phyloP scores from a whole-genome alignment of 37 sponge, comb jelly and placozoan species.

The Halisarca cf. caerulea region DNA sequence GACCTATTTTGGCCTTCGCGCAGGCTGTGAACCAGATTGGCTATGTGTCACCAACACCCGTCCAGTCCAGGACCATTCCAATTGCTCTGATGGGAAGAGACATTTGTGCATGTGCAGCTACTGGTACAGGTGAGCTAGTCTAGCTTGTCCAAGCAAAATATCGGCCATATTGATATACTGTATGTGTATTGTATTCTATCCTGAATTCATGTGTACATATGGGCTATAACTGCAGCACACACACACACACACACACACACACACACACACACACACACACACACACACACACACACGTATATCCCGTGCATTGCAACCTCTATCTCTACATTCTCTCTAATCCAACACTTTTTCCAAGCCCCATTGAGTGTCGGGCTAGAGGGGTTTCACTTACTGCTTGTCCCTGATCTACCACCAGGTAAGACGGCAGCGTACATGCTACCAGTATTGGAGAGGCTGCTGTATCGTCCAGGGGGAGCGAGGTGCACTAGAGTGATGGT shows the following conservation, averaged over 20 bases:
- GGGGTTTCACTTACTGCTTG: too few relatives aligned
- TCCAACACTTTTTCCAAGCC: background rate
- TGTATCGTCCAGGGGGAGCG: conserved; percentile 73
- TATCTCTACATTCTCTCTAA: background rate
- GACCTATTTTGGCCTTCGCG: background rate
- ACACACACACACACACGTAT: too few relatives aligned
- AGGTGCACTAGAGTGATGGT: conserved; percentile 77
- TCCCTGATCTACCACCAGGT: too few relatives aligned
- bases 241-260: too few relatives aligned
- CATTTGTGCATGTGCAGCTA: conserved; percentile 98
- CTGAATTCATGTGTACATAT: too few relatives aligned
- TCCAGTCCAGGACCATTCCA: conserved; percentile 94
- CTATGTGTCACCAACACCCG: conserved; percentile 91
- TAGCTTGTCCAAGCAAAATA: background rate
- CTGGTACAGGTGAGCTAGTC: conserved; percentile 87
- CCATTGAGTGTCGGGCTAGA: too few relatives aligned
- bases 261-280: too few relatives aligned
- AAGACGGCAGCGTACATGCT: conserved; percentile 98
- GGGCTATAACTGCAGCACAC: too few relatives aligned
- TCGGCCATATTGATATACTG: too few relatives aligned
- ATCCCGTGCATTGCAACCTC: too few relatives aligned
- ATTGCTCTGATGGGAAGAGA: conserved; percentile 98
- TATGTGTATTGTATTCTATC: too few relatives aligned
- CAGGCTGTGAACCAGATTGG: conserved; percentile 84
- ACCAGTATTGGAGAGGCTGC: conserved; percentile 92